Percentiles rank a stretch among this genome's conserved stretches.
Evolutionary conservation across 2,113 vertebrate species (phyloP).

Genomic region (Carassius gibelio): DNA sequence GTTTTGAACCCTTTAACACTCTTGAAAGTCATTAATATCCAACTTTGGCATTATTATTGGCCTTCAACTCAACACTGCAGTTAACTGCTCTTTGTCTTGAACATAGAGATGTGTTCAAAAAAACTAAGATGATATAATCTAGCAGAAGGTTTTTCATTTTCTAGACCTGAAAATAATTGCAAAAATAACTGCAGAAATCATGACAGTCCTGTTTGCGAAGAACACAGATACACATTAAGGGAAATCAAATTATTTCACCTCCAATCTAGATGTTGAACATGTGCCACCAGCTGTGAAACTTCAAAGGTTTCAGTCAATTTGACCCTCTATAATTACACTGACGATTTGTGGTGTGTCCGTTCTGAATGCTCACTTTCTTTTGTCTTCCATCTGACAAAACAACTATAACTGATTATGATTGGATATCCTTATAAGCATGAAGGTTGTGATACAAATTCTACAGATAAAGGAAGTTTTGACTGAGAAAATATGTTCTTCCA

Average conservation of each 20-base stretch:
- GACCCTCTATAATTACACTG: conserved; percentile 36
- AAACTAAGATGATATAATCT: background rate
- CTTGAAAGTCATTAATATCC: conserved; percentile 9
- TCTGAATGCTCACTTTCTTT: background rate
- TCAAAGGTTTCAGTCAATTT: conserved; percentile 34
- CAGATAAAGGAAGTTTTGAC: background rate
- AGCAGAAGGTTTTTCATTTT: background rate
- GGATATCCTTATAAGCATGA: conserved; percentile 6
- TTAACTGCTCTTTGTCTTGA: background rate
- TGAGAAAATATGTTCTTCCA: background rate
- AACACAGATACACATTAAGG: conserved; percentile 4
- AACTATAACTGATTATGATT: background rate
- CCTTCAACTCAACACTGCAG: background rate
- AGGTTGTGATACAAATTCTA: background rate
- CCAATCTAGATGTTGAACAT: conserved; percentile 10
- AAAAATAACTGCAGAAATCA: background rate
- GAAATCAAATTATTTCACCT: background rate
- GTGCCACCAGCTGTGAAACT: conserved; percentile 22
- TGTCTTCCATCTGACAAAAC: background rate
- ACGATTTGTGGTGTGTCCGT: conserved; percentile 26
- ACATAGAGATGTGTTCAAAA: background rate
- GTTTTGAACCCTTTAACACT: conserved; percentile 21
- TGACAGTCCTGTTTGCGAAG: background rate
- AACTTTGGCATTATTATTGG: conserved; percentile 12
- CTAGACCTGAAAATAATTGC: background rate